phyloP scores from a whole-genome alignment of 1,140 invertebrate species.

The Aphelinus certus region DNA sequence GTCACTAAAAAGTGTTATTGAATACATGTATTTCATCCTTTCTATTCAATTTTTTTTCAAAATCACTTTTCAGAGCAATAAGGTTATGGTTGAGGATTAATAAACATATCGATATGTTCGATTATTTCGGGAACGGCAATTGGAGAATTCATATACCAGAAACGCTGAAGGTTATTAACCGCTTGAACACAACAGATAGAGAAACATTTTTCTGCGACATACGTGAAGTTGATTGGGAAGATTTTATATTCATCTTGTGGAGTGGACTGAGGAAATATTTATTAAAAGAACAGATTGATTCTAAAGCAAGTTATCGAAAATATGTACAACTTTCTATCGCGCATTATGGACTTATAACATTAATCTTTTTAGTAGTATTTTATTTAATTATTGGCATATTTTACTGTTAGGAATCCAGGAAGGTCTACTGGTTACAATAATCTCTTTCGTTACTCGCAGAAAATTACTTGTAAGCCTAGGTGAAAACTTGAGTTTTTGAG shows the following conservation, averaged over 20 bases:
- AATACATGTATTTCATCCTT: too few species aligned
- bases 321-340: not conserved
- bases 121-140: constrained; percentile 63
- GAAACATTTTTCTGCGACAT: constrained; percentile 71
- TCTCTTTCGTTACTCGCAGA: too few species aligned
- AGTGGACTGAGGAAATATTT: constrained; percentile 67
- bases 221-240: constrained; percentile 67
- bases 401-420: too few species aligned
- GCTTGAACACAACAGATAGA: constrained; percentile 68
- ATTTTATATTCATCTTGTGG: constrained; percentile 69
- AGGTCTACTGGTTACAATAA: too few species aligned
- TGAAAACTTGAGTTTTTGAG: too few species aligned
- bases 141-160: constrained; percentile 69
- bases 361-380: too few species aligned
- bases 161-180: constrained; percentile 61
- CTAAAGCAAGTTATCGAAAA: constrained; percentile 12
- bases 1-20: too few species aligned
- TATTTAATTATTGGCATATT: too few species aligned
- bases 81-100: too few species aligned
- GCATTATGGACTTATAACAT: not conserved
- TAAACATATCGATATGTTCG: not conserved
- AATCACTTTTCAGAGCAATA: too few species aligned
- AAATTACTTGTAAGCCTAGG: too few species aligned
- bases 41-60: too few species aligned
- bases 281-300: constrained; percentile 63